Percentiles rank a stretch among this genome's conserved stretches.
phyloP scores from a whole-genome alignment of 2,113 vertebrate species.

The Trogon surrucura region DNA sequence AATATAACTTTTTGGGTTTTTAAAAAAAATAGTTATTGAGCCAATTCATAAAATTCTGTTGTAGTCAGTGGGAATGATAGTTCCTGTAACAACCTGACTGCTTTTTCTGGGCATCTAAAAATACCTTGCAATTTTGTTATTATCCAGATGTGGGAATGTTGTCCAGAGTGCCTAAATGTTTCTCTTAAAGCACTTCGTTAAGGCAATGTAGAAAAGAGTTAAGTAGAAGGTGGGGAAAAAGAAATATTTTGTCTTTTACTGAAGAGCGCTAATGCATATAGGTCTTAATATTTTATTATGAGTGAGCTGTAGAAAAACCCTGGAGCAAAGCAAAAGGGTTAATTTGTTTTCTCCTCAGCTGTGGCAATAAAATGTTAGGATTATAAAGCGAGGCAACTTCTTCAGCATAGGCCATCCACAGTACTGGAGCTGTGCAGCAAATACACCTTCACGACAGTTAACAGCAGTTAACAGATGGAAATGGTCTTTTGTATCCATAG shows the following conservation, averaged over 20 bases:
- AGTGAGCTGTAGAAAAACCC: background rate
- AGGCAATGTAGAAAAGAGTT: background rate
- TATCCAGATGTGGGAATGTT: background rate
- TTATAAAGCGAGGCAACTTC: background rate
- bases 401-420: background rate
- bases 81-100: background rate
- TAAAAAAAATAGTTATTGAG: background rate
- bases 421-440: background rate
- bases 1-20: background rate
- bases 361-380: background rate
- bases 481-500: background rate
- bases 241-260: background rate
- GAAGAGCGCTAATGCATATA: background rate
- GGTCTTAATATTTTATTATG: background rate
- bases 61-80: background rate
- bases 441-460: background rate
- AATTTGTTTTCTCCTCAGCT: background rate
- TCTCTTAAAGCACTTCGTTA: background rate
- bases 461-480: background rate
- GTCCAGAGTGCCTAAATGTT: background rate
- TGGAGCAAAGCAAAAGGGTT: background rate
- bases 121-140: background rate
- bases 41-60: background rate
- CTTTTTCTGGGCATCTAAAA: background rate
- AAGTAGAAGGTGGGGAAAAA: background rate